These are phyloP conservation scores for Oplegnathus fasciatus DNA, from an alignment of 2,113 vertebrate genomes.

Conservation along the genomic window DNA sequence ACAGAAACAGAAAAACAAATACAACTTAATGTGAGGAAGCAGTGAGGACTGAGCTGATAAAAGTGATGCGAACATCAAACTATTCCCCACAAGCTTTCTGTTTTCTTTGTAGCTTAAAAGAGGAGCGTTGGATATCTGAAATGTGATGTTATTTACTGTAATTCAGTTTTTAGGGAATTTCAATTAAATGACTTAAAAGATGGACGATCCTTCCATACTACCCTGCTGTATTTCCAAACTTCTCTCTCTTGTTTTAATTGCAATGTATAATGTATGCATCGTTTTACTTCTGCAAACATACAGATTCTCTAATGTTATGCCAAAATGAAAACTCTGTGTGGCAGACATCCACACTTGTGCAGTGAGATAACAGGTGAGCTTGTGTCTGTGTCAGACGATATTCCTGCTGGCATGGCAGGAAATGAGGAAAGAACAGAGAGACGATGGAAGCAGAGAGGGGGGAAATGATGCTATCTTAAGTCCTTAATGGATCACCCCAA, in stretches of 20 bases:
- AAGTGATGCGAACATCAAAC: constrained; percentile 7
- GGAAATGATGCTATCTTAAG: constrained; percentile 59
- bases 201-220: not conserved
- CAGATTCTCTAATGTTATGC: not conserved
- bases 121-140: not conserved
- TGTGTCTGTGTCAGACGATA: constrained; percentile 43
- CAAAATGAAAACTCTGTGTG: not conserved
- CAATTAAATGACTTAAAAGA: not conserved
- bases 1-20: not conserved
- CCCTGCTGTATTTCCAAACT: not conserved
- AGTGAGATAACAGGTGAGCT: not conserved
- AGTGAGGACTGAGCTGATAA: not conserved
- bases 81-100: not conserved
- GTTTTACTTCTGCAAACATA: not conserved
- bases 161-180: not conserved
- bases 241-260: not conserved
- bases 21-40: not conserved
- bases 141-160: not conserved
- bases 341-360: constrained; percentile 7
- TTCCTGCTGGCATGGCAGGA: constrained; percentile 30
- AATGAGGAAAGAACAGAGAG: constrained; percentile 33
- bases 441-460: constrained; percentile 35
- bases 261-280: not conserved
- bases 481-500: constrained; percentile 44
- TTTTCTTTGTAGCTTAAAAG: not conserved